Base-by-base conservation (phyloP, 2,113 vertebrate genomes). In the Psettodes erumei region DNA sequence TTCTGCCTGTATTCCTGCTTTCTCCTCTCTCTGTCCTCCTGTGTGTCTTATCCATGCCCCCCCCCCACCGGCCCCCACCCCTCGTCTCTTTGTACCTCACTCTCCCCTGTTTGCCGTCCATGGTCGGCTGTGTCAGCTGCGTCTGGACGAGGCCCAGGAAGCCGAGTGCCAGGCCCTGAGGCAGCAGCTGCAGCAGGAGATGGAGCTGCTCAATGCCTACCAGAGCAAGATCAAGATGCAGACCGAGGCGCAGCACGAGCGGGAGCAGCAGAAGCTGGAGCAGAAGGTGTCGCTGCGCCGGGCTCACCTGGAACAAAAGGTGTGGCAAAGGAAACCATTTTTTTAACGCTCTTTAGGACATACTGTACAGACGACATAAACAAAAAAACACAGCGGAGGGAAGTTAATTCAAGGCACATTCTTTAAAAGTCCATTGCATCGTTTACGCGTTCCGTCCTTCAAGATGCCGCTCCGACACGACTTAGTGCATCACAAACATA, bases 201-300 rank as follows among this genome's bases (percentile, higher is more conserved):
- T 99, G 97, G 97, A 98, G 95, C 96, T 99, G 87, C 97, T 99
- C 89, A 98, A 98, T 11, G 98, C 97, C 51, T 99, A 99, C 93
- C 98, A 99, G 96, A 99, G 98, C 94, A 99, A 99, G 94, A 99
- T 99, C 92, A 98, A 99, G 94, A 98, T 98, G 96, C 98, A 99
- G 90, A 99, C 98, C 27, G 97, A 99, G 95, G 96, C 97, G 18
- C 98, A 99, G 93, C 98, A 99, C 2, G 97, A 99, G 85, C 94
- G 97, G 0, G 98, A 99, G 84, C 96, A 95, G 91, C 98, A 98
- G 94, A 99, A 99, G 92, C 94, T 98, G 85, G 96, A 99, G 94
- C 98, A 99, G 92, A 96, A 97, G 91, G 97, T 99, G 89, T 98
- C 97, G 1, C 94, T 99, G 89, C 96, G 97, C 86, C 94, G 98